Percentiles rank a stretch among this genome's conserved stretches.
These are phyloP conservation scores for Triplophysa siluroides DNA, from an alignment of 2,113 vertebrate genomes.

Conservation along the genomic window DNA sequence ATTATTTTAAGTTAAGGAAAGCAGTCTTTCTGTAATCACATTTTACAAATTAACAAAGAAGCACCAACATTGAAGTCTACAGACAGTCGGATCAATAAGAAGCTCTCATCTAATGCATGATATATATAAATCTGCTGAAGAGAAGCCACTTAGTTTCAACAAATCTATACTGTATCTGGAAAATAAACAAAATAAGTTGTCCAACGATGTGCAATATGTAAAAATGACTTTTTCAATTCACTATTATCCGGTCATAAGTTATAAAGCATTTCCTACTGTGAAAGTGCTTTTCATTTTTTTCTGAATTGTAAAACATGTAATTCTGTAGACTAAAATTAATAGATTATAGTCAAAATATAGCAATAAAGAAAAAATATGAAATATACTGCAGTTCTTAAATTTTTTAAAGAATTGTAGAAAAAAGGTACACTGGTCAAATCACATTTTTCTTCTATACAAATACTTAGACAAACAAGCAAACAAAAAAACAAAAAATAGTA, in stretches of 20 bases:
- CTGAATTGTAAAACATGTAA: no score
- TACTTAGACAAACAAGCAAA: neutral
- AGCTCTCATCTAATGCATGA: constrained; percentile 3
- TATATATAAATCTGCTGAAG: neutral
- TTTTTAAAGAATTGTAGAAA: neutral
- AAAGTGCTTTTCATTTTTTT: no score
- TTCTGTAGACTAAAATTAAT: neutral
- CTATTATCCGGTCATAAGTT: no score
- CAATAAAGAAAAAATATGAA: neutral
- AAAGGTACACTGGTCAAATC: no score
- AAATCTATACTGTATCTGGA: no score
- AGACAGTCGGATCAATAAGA: constrained; percentile 1
- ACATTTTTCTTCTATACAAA: no score
- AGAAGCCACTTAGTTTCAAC: neutral
- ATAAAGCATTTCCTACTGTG: no score
- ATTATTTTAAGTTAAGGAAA: neutral
- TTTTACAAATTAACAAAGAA: constrained; percentile 5
- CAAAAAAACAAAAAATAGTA: no score
- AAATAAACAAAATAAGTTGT: neutral
- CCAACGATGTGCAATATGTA: neutral
- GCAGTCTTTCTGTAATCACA: neutral
- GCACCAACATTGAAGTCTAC: neutral
- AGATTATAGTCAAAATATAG: neutral
- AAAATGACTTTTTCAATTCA: no score
- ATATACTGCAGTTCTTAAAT: no score